A percentile compares a stretch with the other conserved stretches of the same genome.
These are phyloP conservation scores for Halcyon smyrnensis DNA, from an alignment of 2,797 vertebrate species.

Conservation along the genomic window DNA sequence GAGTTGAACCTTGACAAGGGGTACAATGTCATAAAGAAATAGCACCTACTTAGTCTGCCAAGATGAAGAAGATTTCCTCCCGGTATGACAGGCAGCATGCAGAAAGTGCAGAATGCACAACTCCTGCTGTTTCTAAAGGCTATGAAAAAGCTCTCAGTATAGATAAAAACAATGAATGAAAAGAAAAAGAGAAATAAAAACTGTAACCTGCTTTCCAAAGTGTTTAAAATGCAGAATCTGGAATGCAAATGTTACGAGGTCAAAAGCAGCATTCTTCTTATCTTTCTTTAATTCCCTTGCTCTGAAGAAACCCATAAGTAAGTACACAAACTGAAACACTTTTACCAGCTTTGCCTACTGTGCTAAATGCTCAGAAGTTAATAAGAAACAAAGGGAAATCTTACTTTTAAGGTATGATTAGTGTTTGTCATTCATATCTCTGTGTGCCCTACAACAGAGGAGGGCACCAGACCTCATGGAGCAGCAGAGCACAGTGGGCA, in stretches of 20 bases:
- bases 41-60: not conserved
- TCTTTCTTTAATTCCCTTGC: not conserved
- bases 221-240: not conserved
- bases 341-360: not conserved
- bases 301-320: not conserved
- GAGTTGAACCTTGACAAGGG: not conserved
- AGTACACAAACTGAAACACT: not conserved
- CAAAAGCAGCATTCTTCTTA: not conserved
- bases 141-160: not conserved
- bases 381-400: not conserved
- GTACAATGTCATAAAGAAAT: not conserved
- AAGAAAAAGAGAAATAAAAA: not conserved
- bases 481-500: accelerated
- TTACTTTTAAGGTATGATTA: not conserved
- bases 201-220: not conserved
- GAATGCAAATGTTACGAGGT: not conserved
- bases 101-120: not conserved
- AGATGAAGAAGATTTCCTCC: not conserved
- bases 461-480: not conserved
- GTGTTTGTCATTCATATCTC: not conserved
- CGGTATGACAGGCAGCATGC: not conserved
- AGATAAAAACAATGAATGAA: not conserved
- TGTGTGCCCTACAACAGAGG: not conserved
- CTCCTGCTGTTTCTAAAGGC: not conserved
- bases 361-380: not conserved